phyloP scores from a whole-genome alignment of 2,888 invertebrate species.

The Chydorus sphaericus region DNA sequence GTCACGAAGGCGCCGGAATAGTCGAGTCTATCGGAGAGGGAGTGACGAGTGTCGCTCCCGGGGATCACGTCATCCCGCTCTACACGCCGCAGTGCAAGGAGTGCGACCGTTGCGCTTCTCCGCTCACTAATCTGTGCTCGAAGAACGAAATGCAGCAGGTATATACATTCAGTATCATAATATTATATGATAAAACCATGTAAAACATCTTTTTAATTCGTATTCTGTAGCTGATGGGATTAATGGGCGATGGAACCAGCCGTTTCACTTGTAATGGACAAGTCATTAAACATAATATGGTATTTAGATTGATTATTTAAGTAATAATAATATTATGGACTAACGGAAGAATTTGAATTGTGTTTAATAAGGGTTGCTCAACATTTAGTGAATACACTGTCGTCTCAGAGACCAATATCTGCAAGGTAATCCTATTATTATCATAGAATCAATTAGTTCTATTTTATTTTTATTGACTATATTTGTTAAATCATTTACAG shows the following conservation, averaged over 20 bases:
- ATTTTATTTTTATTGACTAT: no score
- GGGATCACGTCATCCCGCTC: slow-evolving; percentile 94
- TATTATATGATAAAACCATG: not conserved
- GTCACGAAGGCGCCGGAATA: slow-evolving; percentile 91
- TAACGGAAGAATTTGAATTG: not conserved
- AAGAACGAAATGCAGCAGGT: slow-evolving; percentile 38
- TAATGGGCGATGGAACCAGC: slow-evolving; percentile 82
- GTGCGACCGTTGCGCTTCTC: slow-evolving; percentile 89
- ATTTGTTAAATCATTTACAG: no score
- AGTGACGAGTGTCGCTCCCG: slow-evolving; percentile 68
- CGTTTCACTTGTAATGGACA: slow-evolving; percentile 71
- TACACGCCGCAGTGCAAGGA: slow-evolving; percentile 93
- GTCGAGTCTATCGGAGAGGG: slow-evolving; percentile 94
- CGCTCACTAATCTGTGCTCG: slow-evolving; percentile 93
- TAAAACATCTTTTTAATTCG: not conserved
- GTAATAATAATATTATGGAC: not conserved
- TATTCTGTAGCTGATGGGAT: slow-evolving; percentile 49
- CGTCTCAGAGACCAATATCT: slow-evolving; percentile 84
- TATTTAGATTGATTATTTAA: not conserved
- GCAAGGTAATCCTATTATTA: slow-evolving; percentile 77
- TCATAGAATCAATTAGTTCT: no score
- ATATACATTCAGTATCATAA: not conserved
- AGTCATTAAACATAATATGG: slow-evolving; percentile 75
- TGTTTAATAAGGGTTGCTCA: slow-evolving; percentile 51
- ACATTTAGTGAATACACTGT: slow-evolving; percentile 91